Conservation (phyloP, 1,140 invertebrate species). For the Limonius californicus region DNA sequence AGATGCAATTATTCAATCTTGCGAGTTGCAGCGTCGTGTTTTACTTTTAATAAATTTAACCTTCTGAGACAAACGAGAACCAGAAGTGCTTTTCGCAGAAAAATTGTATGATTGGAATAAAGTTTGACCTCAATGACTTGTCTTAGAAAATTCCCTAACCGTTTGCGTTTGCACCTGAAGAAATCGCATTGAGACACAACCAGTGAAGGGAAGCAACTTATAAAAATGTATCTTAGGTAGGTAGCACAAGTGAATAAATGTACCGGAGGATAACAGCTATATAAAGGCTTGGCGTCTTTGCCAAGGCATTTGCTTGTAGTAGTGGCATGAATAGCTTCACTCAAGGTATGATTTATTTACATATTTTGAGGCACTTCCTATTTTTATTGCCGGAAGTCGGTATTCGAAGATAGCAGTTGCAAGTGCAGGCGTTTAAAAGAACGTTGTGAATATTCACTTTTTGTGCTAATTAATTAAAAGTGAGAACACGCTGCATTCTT, state of each 20-base stretch:
- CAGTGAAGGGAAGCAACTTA: conserved; percentile 17
- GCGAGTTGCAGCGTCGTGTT: too few relatives aligned
- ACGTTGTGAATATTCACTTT: too few relatives aligned
- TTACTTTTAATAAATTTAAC: too few relatives aligned
- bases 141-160: too few relatives aligned
- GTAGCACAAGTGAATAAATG: conserved; percentile 16
- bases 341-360: conserved; percentile 18
- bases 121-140: too few relatives aligned
- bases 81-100: too few relatives aligned
- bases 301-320: conserved; percentile 24
- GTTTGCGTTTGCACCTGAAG: neutral
- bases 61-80: too few relatives aligned
- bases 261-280: conserved; percentile 20
- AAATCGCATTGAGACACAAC: conserved; percentile 3
- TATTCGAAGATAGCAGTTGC: neutral
- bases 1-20: too few relatives aligned
- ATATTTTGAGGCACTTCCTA: conserved; percentile 5
- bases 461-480: too few relatives aligned
- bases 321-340: conserved; percentile 21
- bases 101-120: too few relatives aligned
- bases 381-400: neutral
- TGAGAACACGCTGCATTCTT: too few relatives aligned
- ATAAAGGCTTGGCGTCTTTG: conserved; percentile 15
- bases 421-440: too few relatives aligned
- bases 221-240: conserved; percentile 23